Evolutionary conservation across 2,797 vertebrate species (phyloP).

Genomic region (Dallia pectoralis): DNA sequence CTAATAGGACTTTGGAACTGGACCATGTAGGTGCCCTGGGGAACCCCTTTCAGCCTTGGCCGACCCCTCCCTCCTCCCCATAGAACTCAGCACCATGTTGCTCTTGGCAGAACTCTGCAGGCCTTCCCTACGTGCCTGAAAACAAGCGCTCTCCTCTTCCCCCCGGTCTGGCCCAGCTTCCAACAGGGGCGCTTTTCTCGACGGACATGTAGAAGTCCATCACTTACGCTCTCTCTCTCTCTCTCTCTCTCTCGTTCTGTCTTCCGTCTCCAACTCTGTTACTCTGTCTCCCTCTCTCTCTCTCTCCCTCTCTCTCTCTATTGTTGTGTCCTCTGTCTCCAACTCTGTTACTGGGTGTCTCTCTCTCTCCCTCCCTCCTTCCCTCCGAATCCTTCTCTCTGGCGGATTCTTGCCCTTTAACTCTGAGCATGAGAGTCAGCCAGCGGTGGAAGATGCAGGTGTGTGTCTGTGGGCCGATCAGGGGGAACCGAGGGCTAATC

Average conservation of each 20-base stretch:
- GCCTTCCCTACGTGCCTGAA: slow-evolving; percentile 78
- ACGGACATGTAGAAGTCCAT: slow-evolving; percentile 56
- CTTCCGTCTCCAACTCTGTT: slow-evolving; percentile 39
- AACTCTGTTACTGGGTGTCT: slow-evolving; percentile 53
- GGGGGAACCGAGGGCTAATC: slow-evolving; percentile 43
- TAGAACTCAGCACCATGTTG: slow-evolving; percentile 73
- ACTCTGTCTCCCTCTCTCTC: slow-evolving; percentile 29
- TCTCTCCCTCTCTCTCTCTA: slow-evolving; percentile 17
- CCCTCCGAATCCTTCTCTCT: slow-evolving; percentile 53
- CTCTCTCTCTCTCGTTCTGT: slow-evolving; percentile 38
- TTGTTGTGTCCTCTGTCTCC: slow-evolving; percentile 34
- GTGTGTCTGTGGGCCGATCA: slow-evolving; percentile 55
- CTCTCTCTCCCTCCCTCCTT: slow-evolving; percentile 49
- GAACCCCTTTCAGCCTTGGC: slow-evolving; percentile 51
- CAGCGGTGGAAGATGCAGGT: slow-evolving; percentile 42
- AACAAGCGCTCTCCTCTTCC: slow-evolving; percentile 66
- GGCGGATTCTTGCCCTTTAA: slow-evolving; percentile 56
- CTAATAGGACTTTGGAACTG: slow-evolving; percentile 47
- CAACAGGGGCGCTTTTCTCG: slow-evolving; percentile 75
- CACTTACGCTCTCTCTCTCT: slow-evolving; percentile 59
- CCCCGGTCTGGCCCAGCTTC: slow-evolving; percentile 61
- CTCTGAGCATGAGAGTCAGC: slow-evolving; percentile 45
- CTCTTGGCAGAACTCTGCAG: slow-evolving; percentile 79
- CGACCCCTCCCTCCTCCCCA: slow-evolving; percentile 26
- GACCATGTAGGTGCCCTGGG: slow-evolving; percentile 53